Base-by-base conservation (phyloP, 2,113 vertebrate species). In the Nesoenas mayeri region DNA sequence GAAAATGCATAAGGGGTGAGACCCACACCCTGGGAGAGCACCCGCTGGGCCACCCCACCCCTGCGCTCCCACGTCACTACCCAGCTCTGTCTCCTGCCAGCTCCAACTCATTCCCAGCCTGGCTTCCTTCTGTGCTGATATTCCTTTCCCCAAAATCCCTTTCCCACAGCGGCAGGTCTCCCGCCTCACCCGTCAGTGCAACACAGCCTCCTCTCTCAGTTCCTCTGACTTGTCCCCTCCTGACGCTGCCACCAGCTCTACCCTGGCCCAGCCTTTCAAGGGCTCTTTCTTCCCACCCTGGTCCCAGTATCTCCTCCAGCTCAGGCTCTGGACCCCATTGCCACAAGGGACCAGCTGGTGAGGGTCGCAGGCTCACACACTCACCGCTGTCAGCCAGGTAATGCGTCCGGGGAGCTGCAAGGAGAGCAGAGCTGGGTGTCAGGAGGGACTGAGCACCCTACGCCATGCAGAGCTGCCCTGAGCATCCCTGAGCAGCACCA, bases 311-410 rank as follows among this genome's bases (percentile, higher is more conserved):
- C 58, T 61, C 57, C 51, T 53, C 15, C 72, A 53, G 38, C 64
- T 61, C 9, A 11, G 78, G 44, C 15, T 81, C 69, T 19, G 60
- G 22, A 29, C 15, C 28, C 24, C 47, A 3, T 7, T 42, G 54
- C 56, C 31, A 15, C 1, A 0, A n/a, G 34, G 40, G 36, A 81
- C 18, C 10, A 10, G 84, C 31, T 0, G 1, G 8, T 22, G 53
- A 44, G 69, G 40, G 79, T 93, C 20, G 57, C 17, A 26, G 83
- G 91, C 22, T 34, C 54, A 10, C 60, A 50, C 64, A 98, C 99
- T 97, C 98, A 99, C 99, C 99, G 5, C 98, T 99, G 93, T 99
- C 99, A 2, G 98, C 97, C 91, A 98, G 98, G 97, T 98, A 99
- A 84, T 98, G 98, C 5, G 97, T 98, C 40, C 98, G 98, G 53